Conservation (phyloP, 2,888 invertebrate genomes). For the Augiades crinisus region DNA sequence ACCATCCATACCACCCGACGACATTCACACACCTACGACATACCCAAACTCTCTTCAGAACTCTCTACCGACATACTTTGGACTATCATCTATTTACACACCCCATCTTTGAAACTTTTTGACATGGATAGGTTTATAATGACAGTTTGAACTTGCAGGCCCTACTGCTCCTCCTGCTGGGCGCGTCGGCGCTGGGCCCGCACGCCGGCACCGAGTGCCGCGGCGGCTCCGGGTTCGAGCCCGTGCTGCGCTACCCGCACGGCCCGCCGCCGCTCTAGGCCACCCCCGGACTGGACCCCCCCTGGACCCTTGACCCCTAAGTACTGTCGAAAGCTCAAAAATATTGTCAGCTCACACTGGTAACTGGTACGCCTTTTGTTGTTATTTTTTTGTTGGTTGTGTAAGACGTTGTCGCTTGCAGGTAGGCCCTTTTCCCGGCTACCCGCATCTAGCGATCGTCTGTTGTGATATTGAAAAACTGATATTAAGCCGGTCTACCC, state of each 20-base stretch:
- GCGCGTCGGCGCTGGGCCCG: constrained; percentile 95
- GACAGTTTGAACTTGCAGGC: constrained; percentile 83
- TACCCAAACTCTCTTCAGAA: no score
- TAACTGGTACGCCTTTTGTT: not conserved
- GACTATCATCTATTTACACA: no score
- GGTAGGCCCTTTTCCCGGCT: not conserved
- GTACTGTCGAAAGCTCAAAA: constrained; percentile 24
- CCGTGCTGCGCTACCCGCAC: constrained; percentile 94
- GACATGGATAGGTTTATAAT: not conserved
- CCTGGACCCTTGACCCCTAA: not conserved
- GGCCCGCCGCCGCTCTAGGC: constrained; percentile 94
- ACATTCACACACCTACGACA: no score
- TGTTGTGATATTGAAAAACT: constrained; percentile 21
- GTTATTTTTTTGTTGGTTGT: constrained; percentile 15
- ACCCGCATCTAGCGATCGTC: constrained; percentile 1
- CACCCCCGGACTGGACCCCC: no score
- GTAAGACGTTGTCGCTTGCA: not conserved
- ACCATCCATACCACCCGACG: no score
- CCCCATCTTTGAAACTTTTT: no score
- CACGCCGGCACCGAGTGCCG: constrained; percentile 92
- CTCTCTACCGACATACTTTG: no score
- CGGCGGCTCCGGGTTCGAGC: constrained; percentile 91
- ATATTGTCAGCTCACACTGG: constrained; percentile 6
- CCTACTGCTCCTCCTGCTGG: constrained; percentile 94
- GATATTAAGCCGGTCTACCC: constrained; percentile 20